Percentiles rank a stretch among this genome's conserved stretches.
phyloP scores from a whole-genome alignment of 2,113 vertebrate genomes.

The Caracal caracal region DNA sequence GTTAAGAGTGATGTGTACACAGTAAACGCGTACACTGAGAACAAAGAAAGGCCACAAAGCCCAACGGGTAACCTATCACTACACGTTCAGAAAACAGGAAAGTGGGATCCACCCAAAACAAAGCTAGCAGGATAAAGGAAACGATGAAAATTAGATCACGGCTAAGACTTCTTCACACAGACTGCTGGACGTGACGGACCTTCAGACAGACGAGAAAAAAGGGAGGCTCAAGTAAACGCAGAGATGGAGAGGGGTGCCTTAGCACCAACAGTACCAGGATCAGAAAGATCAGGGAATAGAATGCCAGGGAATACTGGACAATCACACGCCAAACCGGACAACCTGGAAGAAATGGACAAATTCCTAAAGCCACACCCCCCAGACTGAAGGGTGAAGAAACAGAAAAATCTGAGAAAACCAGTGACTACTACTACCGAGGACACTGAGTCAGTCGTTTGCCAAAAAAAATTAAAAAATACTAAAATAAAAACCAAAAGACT shows the following conservation, averaged over 20 bases:
- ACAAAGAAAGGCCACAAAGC: neutral
- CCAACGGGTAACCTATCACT: neutral
- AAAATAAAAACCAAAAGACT: neutral
- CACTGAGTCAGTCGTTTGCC: neutral
- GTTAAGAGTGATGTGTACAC: neutral
- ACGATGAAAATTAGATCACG: neutral
- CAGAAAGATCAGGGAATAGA: neutral
- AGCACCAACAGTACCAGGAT: neutral
- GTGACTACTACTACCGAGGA: neutral
- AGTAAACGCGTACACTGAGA: neutral
- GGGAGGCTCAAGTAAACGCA: neutral
- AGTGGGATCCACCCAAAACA: neutral
- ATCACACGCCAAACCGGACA: accelerated
- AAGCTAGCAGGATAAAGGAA: neutral
- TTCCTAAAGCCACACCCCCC: neutral
- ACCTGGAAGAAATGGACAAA: neutral
- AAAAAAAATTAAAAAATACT: neutral
- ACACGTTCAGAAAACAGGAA: neutral
- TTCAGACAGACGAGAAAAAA: neutral
- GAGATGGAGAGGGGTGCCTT: neutral
- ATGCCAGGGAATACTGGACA: neutral
- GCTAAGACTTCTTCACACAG: neutral
- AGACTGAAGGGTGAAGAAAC: neutral
- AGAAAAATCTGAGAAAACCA: neutral
- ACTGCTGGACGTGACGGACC: neutral